Conservation (phyloP, 1,140 invertebrate genomes). For the Hypothenemus hampei region DNA sequence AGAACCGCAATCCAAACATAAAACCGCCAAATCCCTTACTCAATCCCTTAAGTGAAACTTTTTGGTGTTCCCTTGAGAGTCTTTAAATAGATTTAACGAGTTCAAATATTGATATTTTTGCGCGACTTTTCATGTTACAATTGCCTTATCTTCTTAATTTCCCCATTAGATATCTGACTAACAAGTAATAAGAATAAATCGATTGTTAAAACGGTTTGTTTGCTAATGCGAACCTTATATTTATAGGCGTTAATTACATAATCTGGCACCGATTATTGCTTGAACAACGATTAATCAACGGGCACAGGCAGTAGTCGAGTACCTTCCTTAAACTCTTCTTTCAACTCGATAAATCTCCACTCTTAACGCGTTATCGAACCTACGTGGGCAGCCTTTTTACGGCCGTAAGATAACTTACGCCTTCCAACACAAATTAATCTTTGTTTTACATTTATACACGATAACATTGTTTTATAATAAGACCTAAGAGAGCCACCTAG, state of each 20-base stretch:
- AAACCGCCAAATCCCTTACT: constrained; percentile 3
- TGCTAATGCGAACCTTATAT: too few relatives aligned
- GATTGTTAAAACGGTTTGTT: too few relatives aligned
- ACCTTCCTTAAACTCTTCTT: not conserved
- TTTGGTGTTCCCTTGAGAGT: constrained; percentile 9
- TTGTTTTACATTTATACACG: constrained; percentile 19
- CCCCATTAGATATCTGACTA: too few relatives aligned
- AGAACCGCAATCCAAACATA: constrained; percentile 1
- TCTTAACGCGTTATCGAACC: constrained; percentile 10
- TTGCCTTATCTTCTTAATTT: too few relatives aligned
- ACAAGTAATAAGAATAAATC: too few relatives aligned
- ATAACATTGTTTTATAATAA: constrained; percentile 24
- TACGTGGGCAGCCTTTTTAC: constrained; percentile 21
- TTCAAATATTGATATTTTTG: constrained; percentile 23
- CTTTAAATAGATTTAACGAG: not conserved
- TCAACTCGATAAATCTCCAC: constrained; percentile 15
- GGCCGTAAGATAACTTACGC: constrained; percentile 22
- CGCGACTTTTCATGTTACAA: too few relatives aligned
- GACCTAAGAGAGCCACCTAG: constrained; percentile 10
- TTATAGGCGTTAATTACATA: constrained; percentile 12
- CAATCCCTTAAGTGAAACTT: constrained; percentile 13
- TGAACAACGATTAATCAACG: not conserved
- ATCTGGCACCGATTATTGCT: constrained; percentile 5
- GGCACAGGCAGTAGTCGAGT: not conserved
- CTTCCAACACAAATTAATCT: constrained; percentile 23